Evolutionary conservation across 2,888 invertebrate species (phyloP).

Genomic region (Cryptus armator): DNA sequence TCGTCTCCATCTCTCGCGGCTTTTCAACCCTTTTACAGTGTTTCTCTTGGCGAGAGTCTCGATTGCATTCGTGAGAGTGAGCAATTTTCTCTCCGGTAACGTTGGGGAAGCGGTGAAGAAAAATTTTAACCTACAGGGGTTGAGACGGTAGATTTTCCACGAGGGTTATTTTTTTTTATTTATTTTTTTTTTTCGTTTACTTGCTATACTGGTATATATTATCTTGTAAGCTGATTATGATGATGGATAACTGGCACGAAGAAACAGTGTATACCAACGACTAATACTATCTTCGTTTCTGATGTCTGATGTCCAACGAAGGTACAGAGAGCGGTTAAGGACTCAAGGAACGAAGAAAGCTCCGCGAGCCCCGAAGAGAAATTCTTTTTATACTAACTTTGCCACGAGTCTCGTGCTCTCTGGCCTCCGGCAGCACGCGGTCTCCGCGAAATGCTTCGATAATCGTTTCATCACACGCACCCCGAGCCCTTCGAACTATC

Average conservation of each 20-base stretch:
- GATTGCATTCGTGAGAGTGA: constrained; percentile 58
- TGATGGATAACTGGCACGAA: constrained; percentile 69
- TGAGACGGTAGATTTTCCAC: constrained; percentile 14
- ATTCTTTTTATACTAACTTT: constrained; percentile 41
- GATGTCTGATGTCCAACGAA: constrained; percentile 37
- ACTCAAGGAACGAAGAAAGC: constrained; percentile 42
- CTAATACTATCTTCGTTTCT: constrained; percentile 52
- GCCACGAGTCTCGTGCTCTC: constrained; percentile 53
- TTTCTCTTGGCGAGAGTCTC: constrained; percentile 36
- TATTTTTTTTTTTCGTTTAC: constrained; percentile 11
- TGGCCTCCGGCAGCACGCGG: constrained; percentile 44
- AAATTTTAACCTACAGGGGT: constrained; percentile 32
- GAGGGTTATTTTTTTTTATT: constrained; percentile 21
- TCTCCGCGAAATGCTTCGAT: constrained; percentile 43
- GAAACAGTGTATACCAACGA: constrained; percentile 47
- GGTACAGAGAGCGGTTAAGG: background rate
- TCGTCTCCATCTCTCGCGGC: constrained; percentile 56
- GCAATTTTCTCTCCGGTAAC: constrained; percentile 63
- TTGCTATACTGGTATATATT: background rate
- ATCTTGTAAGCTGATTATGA: constrained; percentile 71
- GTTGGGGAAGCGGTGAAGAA: constrained; percentile 7
- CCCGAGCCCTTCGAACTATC: constrained; percentile 36
- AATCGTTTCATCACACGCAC: constrained; percentile 66
- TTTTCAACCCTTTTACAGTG: constrained; percentile 6
- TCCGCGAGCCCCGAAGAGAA: constrained; percentile 15